A percentile compares a stretch with the other conserved stretches of the same genome.
Conservation (phyloP, 2,797 vertebrate species). For the Schizopygopsis malacanthus region DNA sequence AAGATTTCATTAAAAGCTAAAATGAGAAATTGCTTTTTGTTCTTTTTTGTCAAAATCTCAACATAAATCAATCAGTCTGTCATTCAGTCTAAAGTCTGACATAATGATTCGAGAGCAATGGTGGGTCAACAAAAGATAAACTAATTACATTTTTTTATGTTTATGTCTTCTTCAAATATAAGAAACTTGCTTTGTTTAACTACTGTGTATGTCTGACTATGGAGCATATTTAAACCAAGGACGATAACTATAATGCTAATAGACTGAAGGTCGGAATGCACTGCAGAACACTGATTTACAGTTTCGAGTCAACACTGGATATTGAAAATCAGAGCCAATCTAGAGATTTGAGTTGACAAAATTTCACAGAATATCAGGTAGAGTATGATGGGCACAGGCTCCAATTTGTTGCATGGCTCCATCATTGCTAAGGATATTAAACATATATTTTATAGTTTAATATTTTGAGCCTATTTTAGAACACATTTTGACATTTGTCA, state of each 20-base stretch:
- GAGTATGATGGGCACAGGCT: background rate
- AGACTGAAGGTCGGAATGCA: background rate
- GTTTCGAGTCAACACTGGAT: background rate
- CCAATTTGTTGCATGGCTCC: background rate
- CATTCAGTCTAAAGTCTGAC: background rate
- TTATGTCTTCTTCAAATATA: background rate
- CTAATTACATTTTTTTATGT: background rate
- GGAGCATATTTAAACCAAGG: background rate
- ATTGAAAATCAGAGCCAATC: background rate
- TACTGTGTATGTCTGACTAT: background rate
- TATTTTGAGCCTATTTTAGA: background rate
- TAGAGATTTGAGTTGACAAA: background rate
- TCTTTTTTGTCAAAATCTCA: background rate
- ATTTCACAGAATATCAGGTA: background rate
- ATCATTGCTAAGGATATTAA: background rate
- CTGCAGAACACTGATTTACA: background rate
- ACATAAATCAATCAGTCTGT: slow-evolving; percentile 9
- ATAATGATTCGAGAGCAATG: background rate
- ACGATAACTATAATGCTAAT: background rate
- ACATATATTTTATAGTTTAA: background rate
- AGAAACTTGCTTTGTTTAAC: slow-evolving; percentile 6
- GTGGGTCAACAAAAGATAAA: background rate
- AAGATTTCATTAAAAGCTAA: slow-evolving; percentile 7
- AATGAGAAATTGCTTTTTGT: background rate
- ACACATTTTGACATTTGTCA: background rate